Conservation (phyloP, 64 coral and sea anemone genomes). For the Porites lutea region DNA sequence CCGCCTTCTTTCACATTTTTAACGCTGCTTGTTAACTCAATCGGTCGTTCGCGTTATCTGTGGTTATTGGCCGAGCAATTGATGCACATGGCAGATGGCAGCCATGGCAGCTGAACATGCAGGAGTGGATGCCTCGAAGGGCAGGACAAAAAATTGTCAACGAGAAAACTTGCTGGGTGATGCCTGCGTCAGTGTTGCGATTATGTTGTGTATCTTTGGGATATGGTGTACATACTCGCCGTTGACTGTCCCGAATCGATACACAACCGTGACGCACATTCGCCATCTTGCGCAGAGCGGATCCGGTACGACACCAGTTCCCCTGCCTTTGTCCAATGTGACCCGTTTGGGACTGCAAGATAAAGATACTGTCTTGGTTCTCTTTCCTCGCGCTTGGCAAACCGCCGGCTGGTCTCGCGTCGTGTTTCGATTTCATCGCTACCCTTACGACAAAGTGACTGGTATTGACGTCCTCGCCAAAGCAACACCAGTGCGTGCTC, state of each 20-base stretch:
- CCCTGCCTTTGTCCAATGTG: background rate
- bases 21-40: too few relatives aligned
- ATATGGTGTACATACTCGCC: background rate
- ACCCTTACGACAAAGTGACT: background rate
- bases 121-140: too few relatives aligned
- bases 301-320: background rate
- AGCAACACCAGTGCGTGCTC: background rate
- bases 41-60: too few relatives aligned
- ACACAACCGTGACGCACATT: background rate
- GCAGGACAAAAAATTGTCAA: background rate
- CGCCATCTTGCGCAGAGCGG: background rate
- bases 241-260: background rate
- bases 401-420: background rate
- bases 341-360: background rate
- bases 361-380: background rate
- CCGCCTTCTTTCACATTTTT: too few relatives aligned
- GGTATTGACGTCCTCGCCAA: background rate
- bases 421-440: background rate
- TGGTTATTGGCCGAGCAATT: too few relatives aligned
- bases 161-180: background rate
- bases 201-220: background rate
- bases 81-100: too few relatives aligned
- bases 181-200: background rate
- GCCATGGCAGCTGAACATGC: too few relatives aligned
- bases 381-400: background rate